These are phyloP conservation scores for Neoarius graeffei DNA, from an alignment of 2,113 vertebrate species.

Conservation along the genomic window DNA sequence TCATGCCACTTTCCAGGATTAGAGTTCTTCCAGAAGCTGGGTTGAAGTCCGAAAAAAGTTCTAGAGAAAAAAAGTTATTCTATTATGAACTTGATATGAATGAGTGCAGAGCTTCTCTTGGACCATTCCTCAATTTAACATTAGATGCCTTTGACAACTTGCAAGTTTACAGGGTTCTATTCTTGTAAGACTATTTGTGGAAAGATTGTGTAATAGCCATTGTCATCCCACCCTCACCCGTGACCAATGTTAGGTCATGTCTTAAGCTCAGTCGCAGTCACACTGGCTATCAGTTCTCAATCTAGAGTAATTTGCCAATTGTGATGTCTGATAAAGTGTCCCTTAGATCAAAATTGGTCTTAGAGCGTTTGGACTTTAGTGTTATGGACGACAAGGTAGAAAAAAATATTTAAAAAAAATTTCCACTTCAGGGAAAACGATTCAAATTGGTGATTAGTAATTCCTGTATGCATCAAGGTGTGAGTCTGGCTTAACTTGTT, in stretches of 20 bases:
- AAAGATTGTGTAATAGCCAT: conserved; percentile 36
- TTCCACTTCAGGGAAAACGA: too few species aligned
- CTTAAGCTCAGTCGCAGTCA: conserved; percentile 5
- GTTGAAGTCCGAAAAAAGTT: neutral
- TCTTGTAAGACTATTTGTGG: conserved; percentile 44
- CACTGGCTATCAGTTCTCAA: neutral
- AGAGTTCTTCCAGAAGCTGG: neutral
- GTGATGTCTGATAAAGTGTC: neutral
- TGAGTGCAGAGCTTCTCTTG: neutral
- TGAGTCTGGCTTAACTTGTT: neutral
- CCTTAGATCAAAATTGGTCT: neutral
- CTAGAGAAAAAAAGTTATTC: neutral
- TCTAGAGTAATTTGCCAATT: neutral
- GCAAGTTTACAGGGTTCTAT: conserved; percentile 30
- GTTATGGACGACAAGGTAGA: too few species aligned
- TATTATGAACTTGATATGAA: neutral
- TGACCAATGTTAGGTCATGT: conserved; percentile 11
- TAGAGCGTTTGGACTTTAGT: neutral
- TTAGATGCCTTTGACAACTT: conserved; percentile 19
- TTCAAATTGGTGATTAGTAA: too few species aligned
- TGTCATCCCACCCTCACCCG: conserved; percentile 21
- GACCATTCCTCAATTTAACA: neutral
- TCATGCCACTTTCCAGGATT: neutral
- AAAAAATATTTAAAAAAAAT: too few species aligned
- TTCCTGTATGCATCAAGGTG: neutral